Conservation (phyloP, 2,113 vertebrate species). For the Microtus pennsylvanicus region DNA sequence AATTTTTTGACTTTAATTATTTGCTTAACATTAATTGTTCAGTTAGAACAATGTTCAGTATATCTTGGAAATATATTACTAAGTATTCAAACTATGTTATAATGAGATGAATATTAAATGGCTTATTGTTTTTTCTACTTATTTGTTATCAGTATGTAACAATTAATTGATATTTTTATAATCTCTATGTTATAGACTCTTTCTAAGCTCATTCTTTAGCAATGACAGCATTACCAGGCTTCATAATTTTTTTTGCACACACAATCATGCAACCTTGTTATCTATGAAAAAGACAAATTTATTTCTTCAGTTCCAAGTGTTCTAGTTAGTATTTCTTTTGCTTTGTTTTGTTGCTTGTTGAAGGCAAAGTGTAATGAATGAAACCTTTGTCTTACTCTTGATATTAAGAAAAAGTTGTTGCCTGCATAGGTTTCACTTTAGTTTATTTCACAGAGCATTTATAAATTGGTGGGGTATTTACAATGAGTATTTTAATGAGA, state of each 20-base stretch:
- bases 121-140: not conserved
- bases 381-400: not conserved
- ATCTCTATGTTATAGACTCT: not conserved
- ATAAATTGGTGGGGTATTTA: not conserved
- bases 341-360: not conserved
- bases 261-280: not conserved
- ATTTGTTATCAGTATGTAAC: not conserved
- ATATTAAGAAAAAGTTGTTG: not conserved
- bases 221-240: not conserved
- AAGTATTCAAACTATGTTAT: not conserved
- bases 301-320: not conserved
- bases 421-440: not conserved
- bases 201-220: not conserved
- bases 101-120: not conserved
- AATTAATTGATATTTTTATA: not conserved
- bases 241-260: not conserved
- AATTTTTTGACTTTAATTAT: not conserved
- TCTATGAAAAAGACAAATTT: not conserved
- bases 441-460: conserved; percentile 20
- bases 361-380: not conserved
- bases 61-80: not conserved
- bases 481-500: not conserved
- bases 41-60: not conserved
- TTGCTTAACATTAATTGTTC: conserved; percentile 17
- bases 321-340: not conserved